Conservation (phyloP, 2,113 vertebrate species). For the Sitta europaea region DNA sequence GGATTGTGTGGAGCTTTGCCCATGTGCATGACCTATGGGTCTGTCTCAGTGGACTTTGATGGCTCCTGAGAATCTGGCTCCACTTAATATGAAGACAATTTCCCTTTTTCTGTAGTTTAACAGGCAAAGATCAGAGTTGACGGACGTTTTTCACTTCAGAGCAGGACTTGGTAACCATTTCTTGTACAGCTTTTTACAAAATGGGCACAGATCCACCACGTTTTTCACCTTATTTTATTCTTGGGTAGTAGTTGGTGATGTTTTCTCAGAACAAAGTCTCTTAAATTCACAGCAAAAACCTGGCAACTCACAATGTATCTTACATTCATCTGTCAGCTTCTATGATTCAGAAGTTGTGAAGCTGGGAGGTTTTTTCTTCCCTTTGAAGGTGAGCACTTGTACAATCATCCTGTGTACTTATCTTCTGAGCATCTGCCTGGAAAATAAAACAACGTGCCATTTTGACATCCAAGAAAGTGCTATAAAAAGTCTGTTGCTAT, state of each 20-base stretch:
- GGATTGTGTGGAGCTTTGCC: not conserved
- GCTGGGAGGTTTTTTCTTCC: not conserved
- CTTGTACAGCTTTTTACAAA: not conserved
- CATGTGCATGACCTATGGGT: fast-evolving
- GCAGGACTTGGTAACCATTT: not conserved
- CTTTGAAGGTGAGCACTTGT: not conserved
- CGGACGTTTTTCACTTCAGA: not conserved
- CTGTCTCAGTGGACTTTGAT: not conserved
- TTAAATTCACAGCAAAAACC: not conserved
- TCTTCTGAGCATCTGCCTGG: constrained; percentile 52
- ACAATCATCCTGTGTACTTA: constrained; percentile 29
- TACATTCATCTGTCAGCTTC: not conserved
- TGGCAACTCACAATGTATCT: not conserved
- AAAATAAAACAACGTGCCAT: constrained; percentile 60
- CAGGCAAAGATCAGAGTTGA: not conserved
- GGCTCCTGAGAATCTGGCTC: not conserved
- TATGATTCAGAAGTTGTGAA: not conserved
- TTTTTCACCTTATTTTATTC: not conserved
- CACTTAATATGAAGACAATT: not conserved
- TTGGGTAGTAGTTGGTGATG: not conserved
- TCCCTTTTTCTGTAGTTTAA: not conserved
- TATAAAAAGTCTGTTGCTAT: constrained; percentile 70
- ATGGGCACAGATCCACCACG: not conserved
- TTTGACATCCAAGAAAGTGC: constrained; percentile 58
- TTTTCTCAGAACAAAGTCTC: not conserved